phyloP scores from a whole-genome alignment of 2,113 vertebrate species.

The Scartelaos histophorus region DNA sequence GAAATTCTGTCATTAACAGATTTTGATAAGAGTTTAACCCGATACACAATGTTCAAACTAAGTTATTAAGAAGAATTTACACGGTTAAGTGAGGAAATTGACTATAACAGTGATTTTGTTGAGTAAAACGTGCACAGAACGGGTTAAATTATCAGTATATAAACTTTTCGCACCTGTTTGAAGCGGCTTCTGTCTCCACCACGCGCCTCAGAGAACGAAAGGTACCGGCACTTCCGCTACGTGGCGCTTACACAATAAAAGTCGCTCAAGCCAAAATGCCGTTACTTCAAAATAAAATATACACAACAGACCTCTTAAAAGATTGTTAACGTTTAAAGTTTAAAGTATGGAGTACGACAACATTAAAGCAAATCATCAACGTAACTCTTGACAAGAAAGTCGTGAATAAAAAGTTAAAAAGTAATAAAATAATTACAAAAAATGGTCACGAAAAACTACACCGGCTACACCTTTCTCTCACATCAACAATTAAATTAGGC shows the following conservation, averaged over 20 bases:
- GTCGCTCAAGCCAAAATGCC: too few species aligned
- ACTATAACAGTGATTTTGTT: neutral
- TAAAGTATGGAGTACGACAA: too few species aligned
- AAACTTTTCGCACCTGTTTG: slow-evolving; percentile 5
- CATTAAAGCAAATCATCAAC: too few species aligned
- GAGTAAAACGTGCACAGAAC: neutral
- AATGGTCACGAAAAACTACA: neutral
- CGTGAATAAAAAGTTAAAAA: neutral
- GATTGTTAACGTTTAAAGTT: neutral
- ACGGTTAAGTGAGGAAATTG: neutral
- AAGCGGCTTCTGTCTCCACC: neutral
- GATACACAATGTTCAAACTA: neutral
- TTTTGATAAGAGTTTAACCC: neutral
- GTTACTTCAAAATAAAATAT: neutral
- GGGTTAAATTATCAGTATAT: neutral
- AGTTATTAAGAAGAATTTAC: neutral
- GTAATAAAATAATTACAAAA: neutral
- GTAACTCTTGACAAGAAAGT: too few species aligned
- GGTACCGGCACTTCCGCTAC: neutral
- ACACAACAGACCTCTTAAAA: neutral
- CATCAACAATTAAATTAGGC: too few species aligned
- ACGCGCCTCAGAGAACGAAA: neutral
- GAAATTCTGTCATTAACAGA: neutral
- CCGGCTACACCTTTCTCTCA: too few species aligned
- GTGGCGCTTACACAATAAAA: neutral